A percentile compares a stretch with the other conserved stretches of the same genome.
These are phyloP conservation scores for Clavelina lepadiformis DNA, from an alignment of 23 tunicate genomes.

Conservation along the genomic window DNA sequence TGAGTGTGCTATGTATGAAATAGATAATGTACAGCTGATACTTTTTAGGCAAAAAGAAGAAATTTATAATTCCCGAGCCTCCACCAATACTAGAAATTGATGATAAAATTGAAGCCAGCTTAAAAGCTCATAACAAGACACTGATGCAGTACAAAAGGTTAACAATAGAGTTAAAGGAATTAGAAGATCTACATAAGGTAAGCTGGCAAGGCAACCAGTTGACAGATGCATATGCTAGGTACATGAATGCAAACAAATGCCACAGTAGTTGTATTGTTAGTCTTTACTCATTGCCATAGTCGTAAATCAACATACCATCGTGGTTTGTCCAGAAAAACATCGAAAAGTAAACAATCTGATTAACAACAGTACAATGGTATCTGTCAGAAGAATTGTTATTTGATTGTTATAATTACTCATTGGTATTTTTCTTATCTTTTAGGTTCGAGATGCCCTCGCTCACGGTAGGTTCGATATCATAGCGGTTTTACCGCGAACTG, in stretches of 20 bases:
- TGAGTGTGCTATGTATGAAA: no score
- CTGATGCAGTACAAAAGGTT: slow-evolving; percentile 49
- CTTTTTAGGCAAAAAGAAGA: no score
- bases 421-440: no score
- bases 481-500: slow-evolving; percentile 66
- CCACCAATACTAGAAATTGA: slow-evolving; percentile 25
- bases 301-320: no score
- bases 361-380: not conserved
- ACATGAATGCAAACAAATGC: no score
- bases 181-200: slow-evolving; percentile 60
- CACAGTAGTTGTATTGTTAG: no score
- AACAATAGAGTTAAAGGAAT: slow-evolving; percentile 55
- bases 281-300: no score
- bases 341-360: not conserved
- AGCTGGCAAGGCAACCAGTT: not conserved
- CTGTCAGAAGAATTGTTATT: no score
- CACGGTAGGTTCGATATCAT: slow-evolving; percentile 43
- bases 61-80: slow-evolving; percentile 23
- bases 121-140: slow-evolving; percentile 8
- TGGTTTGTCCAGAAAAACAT: no score
- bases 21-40: no score
- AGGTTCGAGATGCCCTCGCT: slow-evolving; percentile 51
- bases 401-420: no score
- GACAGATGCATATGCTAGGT: not conserved
- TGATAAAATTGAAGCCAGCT: not conserved